Conservation (phyloP, 1,140 invertebrate genomes). For the Phthorimaea operculella region DNA sequence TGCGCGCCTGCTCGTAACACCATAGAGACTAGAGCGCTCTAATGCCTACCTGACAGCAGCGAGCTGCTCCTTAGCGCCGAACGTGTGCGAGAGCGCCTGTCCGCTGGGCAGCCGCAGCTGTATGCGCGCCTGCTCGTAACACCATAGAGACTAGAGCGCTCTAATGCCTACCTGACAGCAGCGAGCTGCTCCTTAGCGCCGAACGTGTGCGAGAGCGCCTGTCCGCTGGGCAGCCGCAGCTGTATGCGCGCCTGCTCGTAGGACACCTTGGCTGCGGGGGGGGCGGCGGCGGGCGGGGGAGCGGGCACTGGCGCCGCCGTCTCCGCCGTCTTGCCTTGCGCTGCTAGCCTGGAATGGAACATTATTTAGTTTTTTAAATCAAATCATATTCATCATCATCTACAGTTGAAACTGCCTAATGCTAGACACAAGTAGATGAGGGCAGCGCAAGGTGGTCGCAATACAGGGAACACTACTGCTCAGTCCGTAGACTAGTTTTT, state of each 20-base stretch:
- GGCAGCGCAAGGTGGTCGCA: too few species aligned
- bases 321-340: constrained; percentile 36
- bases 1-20: constrained; percentile 50
- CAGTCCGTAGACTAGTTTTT: too few species aligned
- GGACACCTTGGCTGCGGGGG: constrained; percentile 25
- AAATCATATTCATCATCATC: too few species aligned
- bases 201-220: constrained; percentile 70
- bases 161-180: constrained; percentile 74
- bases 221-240: constrained; percentile 72
- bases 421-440: too few species aligned
- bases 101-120: constrained; percentile 76
- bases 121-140: constrained; percentile 63
- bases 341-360: constrained; percentile 49
- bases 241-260: constrained; percentile 70
- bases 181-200: constrained; percentile 89
- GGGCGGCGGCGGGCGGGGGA: constrained; percentile 18
- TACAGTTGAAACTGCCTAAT: too few species aligned
- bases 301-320: constrained; percentile 18
- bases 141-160: neutral
- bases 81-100: constrained; percentile 69
- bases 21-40: too few species aligned
- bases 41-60: constrained; percentile 89
- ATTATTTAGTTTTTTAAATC: too few species aligned
- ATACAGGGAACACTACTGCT: too few species aligned
- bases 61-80: constrained; percentile 85